Base-by-base conservation (phyloP, 2,113 vertebrate species). In the Pelecanoides urinatrix region DNA sequence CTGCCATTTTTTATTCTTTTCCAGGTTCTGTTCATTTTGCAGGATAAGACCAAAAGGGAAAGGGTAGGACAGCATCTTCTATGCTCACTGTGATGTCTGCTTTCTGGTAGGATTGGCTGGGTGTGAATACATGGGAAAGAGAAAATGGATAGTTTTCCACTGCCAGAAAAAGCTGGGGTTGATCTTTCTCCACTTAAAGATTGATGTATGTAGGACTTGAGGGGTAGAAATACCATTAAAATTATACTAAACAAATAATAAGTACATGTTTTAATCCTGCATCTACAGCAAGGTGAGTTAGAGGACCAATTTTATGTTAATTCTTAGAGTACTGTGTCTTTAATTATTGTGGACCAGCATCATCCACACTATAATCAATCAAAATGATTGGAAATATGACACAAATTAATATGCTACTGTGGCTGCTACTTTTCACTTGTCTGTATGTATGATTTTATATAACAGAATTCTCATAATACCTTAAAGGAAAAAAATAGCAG, bases 51-150 rank as follows among this genome's bases (percentile, higher is more conserved):
- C 38, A n/a, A 42, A 67, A 38, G 17, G 29, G 15, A 72, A 55
- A 50, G 59, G 21, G 9, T 61, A 36, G 32, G 45, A 25, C 49
- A 58, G 7, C 21, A 40, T 27, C 14, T 77, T 26, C 36, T 17
- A 0, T 0, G 2, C 36, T 75, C 22, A 5, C 7, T 25, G 18
- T 53, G 47, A 6, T 21, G 3, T 81, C 55, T 63, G 49, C n/a
- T 65, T 49, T 36, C 16, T 23, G 49, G 17, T 40, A 68, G 27
- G 34, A 22, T 13, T 76, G 58, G 22, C 14, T 85, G 61, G 16
- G 18, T 32, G 16, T 56, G 47, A 45, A 47, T 22, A 59, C 0
- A 2, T 23, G 30, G 30, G 40, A 76, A 77, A 45, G 10, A 47
- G 26, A 84, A 70, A 52, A 4, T 11, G 9, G 16, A 1, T 15